Base-by-base conservation (phyloP, 2,113 vertebrate species). In the Rana temporaria region DNA sequence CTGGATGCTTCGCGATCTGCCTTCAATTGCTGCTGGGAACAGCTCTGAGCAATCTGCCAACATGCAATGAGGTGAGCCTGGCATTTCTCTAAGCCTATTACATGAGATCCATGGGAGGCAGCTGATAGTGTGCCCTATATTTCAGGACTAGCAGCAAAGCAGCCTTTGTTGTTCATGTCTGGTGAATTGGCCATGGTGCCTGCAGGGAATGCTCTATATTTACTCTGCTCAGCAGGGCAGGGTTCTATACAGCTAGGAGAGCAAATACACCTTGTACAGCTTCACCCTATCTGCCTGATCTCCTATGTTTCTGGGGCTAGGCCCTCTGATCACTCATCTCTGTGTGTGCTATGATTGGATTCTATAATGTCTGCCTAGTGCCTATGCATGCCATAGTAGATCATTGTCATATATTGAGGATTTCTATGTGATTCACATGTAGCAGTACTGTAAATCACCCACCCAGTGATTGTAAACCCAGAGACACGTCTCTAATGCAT, bases 1-100 rank as follows among this genome's bases (percentile, higher is more conserved):
- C 62, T 48, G 72, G 81, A 66, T 62, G 72, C 48, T 56, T 83
- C 6, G 71, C 72, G 9, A 38, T 83, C 17, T 68, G 81, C 81
- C 34, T 83, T 9, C 81, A 60, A 32, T 26, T 83, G 63, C 63
- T 82, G 1, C 53, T 83, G 52, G 71, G 63, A 6, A 48, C 72
- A 68, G 72, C 71, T 4, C 32, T 75, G 53, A 56, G 64, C 53
- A 42, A 16, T 48, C 6, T 68, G 1, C 72, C 81, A 7, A 55
- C 53, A 15, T 83, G 81, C 32, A 59, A 26, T n/a, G 81, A 83
- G 81, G 81, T 83, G 72, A 83, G 81, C 6, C 4, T 56, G 20
- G 63, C 30, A 62, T 80, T 80, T 72, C 6, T 71, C 22, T 64
- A 82, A 74, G 80, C 69, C 62, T 74, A 75, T 74, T 82, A 74